Percentiles rank a stretch among this genome's conserved stretches.
phyloP scores from a whole-genome alignment of 2,888 invertebrate species.

The Toxonevra muliebris region DNA sequence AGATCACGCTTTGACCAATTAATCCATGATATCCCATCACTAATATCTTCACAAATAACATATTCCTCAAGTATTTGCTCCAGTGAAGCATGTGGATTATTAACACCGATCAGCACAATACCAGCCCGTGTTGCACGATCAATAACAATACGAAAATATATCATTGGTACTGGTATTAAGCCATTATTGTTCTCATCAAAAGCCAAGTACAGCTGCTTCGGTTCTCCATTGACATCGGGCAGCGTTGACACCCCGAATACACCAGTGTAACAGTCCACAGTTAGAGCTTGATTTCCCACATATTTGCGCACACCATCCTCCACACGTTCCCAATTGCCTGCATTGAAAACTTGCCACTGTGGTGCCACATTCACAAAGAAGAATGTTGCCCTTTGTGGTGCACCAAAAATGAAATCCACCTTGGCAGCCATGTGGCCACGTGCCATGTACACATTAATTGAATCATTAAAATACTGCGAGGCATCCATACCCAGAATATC shows the following conservation, averaged over 20 bases:
- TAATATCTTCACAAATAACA: conserved; percentile 54
- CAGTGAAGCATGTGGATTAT: conserved; percentile 57
- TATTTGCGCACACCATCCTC: conserved; percentile 66
- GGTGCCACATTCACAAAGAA: conserved; percentile 69
- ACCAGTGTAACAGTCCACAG: conserved; percentile 68
- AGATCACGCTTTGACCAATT: conserved; percentile 52
- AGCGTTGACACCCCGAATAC: conserved; percentile 68
- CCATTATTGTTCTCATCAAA: conserved; percentile 56
- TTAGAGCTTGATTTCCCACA: conserved; percentile 57
- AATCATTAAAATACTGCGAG: conserved; percentile 48
- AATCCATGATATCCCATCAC: conserved; percentile 51
- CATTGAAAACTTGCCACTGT: conserved; percentile 71
- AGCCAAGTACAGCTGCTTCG: conserved; percentile 58
- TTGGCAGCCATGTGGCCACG: conserved; percentile 68
- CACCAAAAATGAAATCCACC: conserved; percentile 67
- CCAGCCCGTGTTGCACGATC: conserved; percentile 64
- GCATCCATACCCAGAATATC: conserved; percentile 58
- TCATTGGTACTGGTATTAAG: conserved; percentile 67
- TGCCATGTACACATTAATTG: conserved; percentile 57
- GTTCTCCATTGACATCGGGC: conserved; percentile 62
- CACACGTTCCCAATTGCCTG: conserved; percentile 69
- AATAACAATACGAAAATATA: conserved; percentile 69
- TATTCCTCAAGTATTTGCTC: conserved; percentile 50
- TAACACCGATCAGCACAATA: conserved; percentile 68
- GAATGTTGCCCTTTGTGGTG: conserved; percentile 67